Evolutionary conservation across 2,113 vertebrate genomes (phyloP).

Genomic region (Lonchura striata): DNA sequence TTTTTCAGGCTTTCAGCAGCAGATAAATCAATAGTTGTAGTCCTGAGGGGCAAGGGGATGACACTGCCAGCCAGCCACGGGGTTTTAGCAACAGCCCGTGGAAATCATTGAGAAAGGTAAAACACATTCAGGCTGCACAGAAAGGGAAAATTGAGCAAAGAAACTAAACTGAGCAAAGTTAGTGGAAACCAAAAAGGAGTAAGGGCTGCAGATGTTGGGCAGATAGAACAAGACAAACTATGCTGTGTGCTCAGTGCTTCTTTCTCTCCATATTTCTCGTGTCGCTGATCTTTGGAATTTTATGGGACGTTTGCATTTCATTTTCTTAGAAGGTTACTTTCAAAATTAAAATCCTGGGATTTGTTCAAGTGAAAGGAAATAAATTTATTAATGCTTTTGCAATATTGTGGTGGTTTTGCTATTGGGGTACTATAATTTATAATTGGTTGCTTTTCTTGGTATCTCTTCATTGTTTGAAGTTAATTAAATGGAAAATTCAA

Average conservation of each 20-base stretch:
- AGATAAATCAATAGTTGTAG: not conserved
- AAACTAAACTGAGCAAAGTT: not conserved
- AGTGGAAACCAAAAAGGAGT: not conserved
- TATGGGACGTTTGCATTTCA: not conserved
- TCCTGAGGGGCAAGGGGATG: not conserved
- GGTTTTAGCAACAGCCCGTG: not conserved
- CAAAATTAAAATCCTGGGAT: not conserved
- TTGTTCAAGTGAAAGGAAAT: not conserved
- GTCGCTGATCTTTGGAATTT: not conserved
- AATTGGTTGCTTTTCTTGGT: not conserved
- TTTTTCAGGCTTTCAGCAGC: not conserved
- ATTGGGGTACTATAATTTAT: not conserved
- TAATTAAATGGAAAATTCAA: not conserved
- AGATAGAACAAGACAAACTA: not conserved
- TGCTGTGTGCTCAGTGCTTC: not conserved
- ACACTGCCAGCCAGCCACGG: not conserved
- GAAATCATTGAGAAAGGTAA: not conserved
- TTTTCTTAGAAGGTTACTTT: not conserved
- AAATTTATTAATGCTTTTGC: not conserved
- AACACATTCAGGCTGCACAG: not conserved
- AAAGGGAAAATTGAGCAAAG: not conserved
- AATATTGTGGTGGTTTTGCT: not conserved
- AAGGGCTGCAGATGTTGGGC: not conserved
- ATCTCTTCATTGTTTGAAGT: not conserved
- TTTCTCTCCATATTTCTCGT: not conserved